Evolutionary conservation across 2,888 invertebrate genomes (phyloP).

Genomic region (Luperina nickerlii): DNA sequence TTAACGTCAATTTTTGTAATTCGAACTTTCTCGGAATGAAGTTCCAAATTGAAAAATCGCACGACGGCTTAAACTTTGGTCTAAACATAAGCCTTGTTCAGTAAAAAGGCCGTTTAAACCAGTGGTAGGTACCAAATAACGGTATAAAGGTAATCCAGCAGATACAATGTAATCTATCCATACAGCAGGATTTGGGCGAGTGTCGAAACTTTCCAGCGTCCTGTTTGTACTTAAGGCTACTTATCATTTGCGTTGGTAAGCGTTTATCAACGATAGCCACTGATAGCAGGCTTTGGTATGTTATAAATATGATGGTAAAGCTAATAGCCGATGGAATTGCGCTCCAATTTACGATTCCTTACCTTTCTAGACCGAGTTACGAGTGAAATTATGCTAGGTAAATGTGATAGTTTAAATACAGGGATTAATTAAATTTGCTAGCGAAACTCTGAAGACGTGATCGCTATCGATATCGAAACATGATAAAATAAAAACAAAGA

Average conservation of each 20-base stretch:
- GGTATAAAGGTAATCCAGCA: slow-evolving; percentile 30
- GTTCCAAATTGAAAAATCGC: background rate
- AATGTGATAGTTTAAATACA: background rate
- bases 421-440: background rate
- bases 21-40: background rate
- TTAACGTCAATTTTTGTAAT: background rate
- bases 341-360: background rate
- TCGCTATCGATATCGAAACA: background rate
- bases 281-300: slow-evolving; percentile 60
- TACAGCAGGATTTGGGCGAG: slow-evolving; percentile 51
- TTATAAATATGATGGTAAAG: slow-evolving; percentile 62
- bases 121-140: background rate
- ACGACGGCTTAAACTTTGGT: no score
- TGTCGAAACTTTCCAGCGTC: slow-evolving; percentile 62
- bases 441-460: no score
- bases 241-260: slow-evolving; percentile 61
- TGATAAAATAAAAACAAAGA: background rate
- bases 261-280: slow-evolving; percentile 60
- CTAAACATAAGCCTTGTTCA: background rate
- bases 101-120: no score
- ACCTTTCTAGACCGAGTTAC: background rate
- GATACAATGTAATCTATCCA: slow-evolving; percentile 52
- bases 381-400: background rate
- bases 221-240: slow-evolving; percentile 57
- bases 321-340: slow-evolving; percentile 64